Evolutionary conservation across 1,140 invertebrate genomes (phyloP).

Genomic region (Hormaphis cornu): DNA sequence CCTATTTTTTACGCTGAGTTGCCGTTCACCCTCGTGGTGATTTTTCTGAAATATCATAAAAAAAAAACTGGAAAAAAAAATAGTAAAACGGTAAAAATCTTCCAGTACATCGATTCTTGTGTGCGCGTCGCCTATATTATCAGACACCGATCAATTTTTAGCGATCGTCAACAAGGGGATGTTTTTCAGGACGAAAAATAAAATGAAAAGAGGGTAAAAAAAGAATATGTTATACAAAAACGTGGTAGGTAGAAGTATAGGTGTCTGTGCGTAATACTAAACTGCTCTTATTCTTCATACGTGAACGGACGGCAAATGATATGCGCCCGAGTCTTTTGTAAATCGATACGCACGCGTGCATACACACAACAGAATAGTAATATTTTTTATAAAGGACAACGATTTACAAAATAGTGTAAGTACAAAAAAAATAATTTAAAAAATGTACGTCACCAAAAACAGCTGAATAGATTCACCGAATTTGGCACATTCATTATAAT

Average conservation of each 20-base stretch:
- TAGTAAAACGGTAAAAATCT: constrained; percentile 21
- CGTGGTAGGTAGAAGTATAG: neutral
- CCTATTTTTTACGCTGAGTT: neutral
- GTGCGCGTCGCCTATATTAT: neutral
- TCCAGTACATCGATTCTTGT: constrained; percentile 20
- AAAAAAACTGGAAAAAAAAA: neutral
- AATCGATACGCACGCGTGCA: constrained; percentile 1
- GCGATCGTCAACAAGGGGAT: neutral
- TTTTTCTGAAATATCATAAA: neutral
- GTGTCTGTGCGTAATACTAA: constrained; percentile 17
- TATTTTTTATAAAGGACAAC: neutral
- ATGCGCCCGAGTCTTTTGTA: constrained; percentile 8
- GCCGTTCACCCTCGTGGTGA: neutral
- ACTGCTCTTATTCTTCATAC: constrained; percentile 18
- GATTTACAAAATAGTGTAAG: too few relatives aligned
- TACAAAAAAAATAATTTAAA: neutral
- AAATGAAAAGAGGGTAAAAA: neutral
- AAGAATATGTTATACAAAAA: neutral
- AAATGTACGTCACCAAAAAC: constrained; percentile 3
- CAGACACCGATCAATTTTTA: constrained; percentile 3
- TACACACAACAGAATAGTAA: too few relatives aligned
- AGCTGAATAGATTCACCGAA: neutral
- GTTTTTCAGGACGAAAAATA: neutral
- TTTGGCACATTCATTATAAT: too few relatives aligned
- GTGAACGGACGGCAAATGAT: neutral